These are phyloP conservation scores for Prenolepis imparis DNA, from an alignment of 2,888 invertebrate genomes.

Conservation along the genomic window DNA sequence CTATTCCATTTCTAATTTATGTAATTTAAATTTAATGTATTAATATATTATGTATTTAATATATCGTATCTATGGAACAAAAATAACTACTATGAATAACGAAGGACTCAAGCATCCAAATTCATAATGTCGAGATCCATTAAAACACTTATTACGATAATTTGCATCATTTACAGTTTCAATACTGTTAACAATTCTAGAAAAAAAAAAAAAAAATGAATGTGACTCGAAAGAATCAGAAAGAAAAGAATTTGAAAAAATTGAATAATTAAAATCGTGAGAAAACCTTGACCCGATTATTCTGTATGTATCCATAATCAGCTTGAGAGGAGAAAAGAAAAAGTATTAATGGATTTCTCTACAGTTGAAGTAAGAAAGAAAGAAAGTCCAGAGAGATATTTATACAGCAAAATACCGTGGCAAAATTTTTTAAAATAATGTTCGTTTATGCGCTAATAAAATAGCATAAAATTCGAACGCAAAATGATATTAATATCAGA, in stretches of 20 bases:
- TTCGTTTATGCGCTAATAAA: background rate
- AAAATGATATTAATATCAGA: background rate
- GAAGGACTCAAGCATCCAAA: background rate
- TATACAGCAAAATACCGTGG: background rate
- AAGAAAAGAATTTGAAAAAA: too few relatives aligned
- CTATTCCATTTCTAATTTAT: background rate
- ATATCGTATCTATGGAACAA: background rate
- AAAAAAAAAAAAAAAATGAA: background rate
- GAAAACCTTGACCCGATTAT: constrained; percentile 22
- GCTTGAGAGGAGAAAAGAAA: constrained; percentile 14
- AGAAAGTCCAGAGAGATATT: background rate
- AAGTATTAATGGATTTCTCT: constrained; percentile 29
- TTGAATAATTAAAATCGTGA: constrained; percentile 37
- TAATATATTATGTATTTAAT: background rate
- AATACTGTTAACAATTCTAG: background rate
- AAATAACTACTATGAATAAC: background rate
- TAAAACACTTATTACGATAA: constrained; percentile 6
- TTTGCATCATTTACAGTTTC: background rate
- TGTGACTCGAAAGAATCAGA: too few relatives aligned
- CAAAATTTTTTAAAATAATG: constrained; percentile 21
- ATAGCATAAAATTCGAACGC: background rate
- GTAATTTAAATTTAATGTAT: background rate
- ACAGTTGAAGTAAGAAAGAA: constrained; percentile 18
- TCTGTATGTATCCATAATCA: background rate
- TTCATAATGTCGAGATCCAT: background rate